Evolutionary conservation across 2,113 vertebrate genomes (phyloP).

Genomic region (Penelope pileata): DNA sequence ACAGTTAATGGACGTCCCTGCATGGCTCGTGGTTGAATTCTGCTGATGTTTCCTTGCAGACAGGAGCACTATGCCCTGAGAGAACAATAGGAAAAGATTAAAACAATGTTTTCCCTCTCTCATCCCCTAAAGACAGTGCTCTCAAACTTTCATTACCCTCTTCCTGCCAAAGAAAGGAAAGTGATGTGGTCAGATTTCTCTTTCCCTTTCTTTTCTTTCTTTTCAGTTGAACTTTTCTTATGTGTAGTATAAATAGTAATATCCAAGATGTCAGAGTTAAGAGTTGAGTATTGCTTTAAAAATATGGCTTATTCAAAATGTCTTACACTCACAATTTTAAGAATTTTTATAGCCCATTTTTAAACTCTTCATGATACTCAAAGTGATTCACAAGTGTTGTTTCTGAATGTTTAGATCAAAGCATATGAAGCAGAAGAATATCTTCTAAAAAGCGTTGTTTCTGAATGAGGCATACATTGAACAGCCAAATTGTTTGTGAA

Average conservation of each 20-base stretch:
- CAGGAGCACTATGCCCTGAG: neutral
- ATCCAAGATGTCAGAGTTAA: neutral
- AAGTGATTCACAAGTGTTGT: neutral
- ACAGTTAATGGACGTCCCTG: neutral
- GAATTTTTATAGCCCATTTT: neutral
- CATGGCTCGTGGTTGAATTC: neutral
- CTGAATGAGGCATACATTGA: neutral
- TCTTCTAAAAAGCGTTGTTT: neutral
- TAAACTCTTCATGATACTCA: neutral
- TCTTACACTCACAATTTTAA: neutral
- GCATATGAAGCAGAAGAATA: neutral
- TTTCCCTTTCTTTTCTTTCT: neutral
- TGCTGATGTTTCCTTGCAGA: neutral
- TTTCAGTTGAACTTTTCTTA: neutral
- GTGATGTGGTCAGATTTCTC: neutral
- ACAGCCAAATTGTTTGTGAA: neutral
- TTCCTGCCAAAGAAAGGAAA: neutral
- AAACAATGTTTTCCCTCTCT: neutral
- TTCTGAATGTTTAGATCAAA: neutral
- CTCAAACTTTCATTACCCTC: neutral
- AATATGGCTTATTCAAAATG: neutral
- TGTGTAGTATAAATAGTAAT: neutral
- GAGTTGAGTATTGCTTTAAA: neutral
- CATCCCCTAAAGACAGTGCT: neutral
- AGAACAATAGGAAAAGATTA: neutral